Base-by-base conservation (phyloP, 2,888 invertebrate genomes). In the Drosophila subquinaria region DNA sequence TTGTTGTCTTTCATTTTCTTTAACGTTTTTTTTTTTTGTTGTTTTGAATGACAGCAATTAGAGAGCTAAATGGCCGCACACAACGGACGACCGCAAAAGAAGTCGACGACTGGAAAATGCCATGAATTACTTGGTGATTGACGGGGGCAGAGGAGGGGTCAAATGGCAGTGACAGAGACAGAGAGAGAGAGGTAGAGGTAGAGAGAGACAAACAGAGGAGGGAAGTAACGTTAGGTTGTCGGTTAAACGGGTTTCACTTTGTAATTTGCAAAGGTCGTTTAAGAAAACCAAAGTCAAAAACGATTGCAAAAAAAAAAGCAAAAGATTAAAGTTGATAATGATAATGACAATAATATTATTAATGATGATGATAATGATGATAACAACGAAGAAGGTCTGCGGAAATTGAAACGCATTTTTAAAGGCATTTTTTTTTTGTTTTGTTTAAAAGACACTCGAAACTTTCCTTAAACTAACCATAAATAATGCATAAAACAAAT, bases 41-140 rank as follows among this genome's bases (percentile, higher is more conserved):
- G 8, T 42, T 40, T 35, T 63, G 56, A 81, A 76, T 69, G 64
- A 71, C 76, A 67, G 76, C 76, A 84, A 84, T 81, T 81, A 81
- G 68, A 79, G 68, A 75, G 59, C 57, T 61, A 69, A 61, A 76
- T 65, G 69, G 65, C 52, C 57, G 63, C 60, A 69, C 50, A 75
- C 53, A 79, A 79, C 75, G 77, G 69, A 73, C 65, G 79, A 76
- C 80, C 80, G 72, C 78, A 78, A 76, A 76, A 64, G 65, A 67
- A 71, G 75, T 77, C 77, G 66, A 68, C 59, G 66, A 76, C 69
- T 61, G 73, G 43, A 61, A 73, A 73, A 76, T 76, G 63, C 57
- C 63, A 64, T 36, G 30, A 57, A 61, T 52, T 55, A 40, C 6
- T 35, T 17, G 30, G n/a, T 4, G 56, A 33, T 38, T 9, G n/a